These are phyloP conservation scores for Pocillopora damicornis DNA, from an alignment of 64 coral and sea anemone genomes.

Conservation along the genomic window DNA sequence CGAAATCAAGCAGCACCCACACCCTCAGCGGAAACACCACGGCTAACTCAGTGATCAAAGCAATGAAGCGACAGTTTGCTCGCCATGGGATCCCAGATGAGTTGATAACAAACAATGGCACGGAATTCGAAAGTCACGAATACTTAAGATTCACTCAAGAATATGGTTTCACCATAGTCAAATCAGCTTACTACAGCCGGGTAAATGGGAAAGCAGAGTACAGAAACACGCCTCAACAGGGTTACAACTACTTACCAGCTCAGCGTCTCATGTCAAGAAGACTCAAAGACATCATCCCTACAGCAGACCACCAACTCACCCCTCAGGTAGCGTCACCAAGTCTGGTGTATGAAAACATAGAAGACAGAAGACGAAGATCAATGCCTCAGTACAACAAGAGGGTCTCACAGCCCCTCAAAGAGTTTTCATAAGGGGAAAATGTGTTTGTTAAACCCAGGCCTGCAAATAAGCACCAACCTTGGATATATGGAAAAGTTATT, in stretches of 20 bases:
- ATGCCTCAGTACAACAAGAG: conserved; percentile 13
- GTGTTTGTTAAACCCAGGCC: conserved; percentile 9
- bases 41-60: not conserved
- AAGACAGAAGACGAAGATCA: not conserved
- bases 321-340: not conserved
- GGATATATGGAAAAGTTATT: not conserved
- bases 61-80: conserved; percentile 21
- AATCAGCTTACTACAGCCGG: conserved; percentile 43
- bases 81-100: conserved; percentile 26
- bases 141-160: conserved; percentile 39
- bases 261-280: conserved; percentile 25
- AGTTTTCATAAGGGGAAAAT: not conserved
- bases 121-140: conserved; percentile 32
- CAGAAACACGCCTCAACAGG: conserved; percentile 41
- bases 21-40: too few species aligned
- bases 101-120: conserved; percentile 30
- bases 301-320: not conserved
- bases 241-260: conserved; percentile 33
- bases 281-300: not conserved
- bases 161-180: conserved; percentile 26
- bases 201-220: conserved; percentile 49
- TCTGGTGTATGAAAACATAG: not conserved
- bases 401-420: not conserved
- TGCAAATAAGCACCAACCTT: conserved; percentile 2
- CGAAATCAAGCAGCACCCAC: not conserved